Percentiles rank a stretch among this genome's conserved stretches.
phyloP scores from a whole-genome alignment of 2,888 invertebrate species.

The Netelia inedita region DNA sequence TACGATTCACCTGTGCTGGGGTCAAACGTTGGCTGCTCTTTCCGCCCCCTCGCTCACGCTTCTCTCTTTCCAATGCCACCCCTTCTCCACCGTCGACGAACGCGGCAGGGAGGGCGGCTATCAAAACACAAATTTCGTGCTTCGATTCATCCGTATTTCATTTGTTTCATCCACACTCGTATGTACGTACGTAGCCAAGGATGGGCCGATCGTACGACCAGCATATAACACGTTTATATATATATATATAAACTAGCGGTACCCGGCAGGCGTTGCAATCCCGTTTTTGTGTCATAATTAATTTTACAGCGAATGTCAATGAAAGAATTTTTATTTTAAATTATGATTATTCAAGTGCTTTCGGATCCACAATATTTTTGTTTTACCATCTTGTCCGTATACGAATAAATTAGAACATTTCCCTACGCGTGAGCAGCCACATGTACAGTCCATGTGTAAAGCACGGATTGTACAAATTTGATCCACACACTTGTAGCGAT shows the following conservation, averaged over 20 bases:
- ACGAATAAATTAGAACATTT: no score
- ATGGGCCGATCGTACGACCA: neutral
- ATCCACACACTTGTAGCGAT: no score
- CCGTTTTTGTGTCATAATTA: no score
- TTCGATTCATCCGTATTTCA: constrained; percentile 71
- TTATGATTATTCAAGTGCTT: no score
- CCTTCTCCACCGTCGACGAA: neutral
- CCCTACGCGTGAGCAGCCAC: no score
- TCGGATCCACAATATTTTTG: no score
- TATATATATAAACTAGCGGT: neutral
- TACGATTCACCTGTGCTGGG: constrained; percentile 52
- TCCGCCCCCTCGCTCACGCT: neutral
- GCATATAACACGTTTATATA: neutral
- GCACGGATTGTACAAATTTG: no score
- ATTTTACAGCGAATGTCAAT: no score
- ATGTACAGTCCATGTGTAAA: no score
- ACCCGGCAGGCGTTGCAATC: no score
- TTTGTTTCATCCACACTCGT: constrained; percentile 59
- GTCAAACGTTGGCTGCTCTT: constrained; percentile 25
- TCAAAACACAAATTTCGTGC: constrained; percentile 74
- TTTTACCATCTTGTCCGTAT: no score
- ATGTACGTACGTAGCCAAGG: neutral
- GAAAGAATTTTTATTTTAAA: no score
- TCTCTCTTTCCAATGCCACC: neutral
- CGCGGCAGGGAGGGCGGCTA: constrained; percentile 50